Base-by-base conservation (phyloP, 2,888 invertebrate species). In the Brassicogethes aeneus region DNA sequence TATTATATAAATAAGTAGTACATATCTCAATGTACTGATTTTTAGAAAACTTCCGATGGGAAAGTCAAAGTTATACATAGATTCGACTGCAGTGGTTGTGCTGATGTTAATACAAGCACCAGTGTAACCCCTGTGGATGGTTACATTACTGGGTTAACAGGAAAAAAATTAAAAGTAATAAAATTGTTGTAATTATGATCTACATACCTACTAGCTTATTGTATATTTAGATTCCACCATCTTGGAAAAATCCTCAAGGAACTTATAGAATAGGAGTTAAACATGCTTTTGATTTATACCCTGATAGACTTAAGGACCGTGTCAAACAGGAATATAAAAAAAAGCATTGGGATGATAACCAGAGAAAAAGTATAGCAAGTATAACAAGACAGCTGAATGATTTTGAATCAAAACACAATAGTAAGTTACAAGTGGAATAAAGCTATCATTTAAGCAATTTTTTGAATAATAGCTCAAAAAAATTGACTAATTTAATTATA, bases 41-140 rank as follows among this genome's bases (percentile, higher is more conserved):
- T 68, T 44, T 64, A 95, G 94, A 74, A 79, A 50, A 89, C 95
- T 12, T 80, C 84, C 43, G 86, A 90, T 64, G 94, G 94, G 33
- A 82, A 87, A 58, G 79, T 84, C 13, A 99, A 99, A 73, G 82
- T 99, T 37, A 82, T 97, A 58, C 95, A 95, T 66, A 78, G 96
- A 45, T 89, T 84, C 62, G 96, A 99, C 72, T 93, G 94, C 60
- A 90, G 90, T 55, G 99, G 99, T 14, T 87, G 91, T 61, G 99
- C 97, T 2, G 97, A 99, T 76, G 93, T 97, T 41, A 90, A 90
- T 66, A 94, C 92, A 3, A 85, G 85, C 38, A 83, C 80, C 44
- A 72, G 85, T 48, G 81, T 83, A 3, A 50, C 44, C 12, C 76
- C 77, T 44, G 44, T 76, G 57, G 84, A 90, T 60, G 90, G 89